Evolutionary conservation across 2,797 vertebrate species (phyloP), one percentile per base, ranked within the genome.

Genomic region (Peromyscus nudipes): DNA sequence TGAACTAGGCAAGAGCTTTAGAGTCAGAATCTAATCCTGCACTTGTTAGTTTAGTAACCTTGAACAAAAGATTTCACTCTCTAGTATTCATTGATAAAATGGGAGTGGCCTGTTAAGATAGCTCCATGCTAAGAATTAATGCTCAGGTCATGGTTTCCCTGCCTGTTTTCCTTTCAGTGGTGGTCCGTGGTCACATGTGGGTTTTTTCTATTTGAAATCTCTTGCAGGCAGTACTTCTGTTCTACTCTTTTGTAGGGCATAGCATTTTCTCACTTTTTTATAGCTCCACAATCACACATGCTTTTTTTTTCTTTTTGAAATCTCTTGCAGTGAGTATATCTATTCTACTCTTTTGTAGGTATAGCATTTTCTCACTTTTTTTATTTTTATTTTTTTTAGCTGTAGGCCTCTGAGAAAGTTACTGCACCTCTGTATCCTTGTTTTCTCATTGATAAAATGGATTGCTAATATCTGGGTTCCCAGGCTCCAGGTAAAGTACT

Each of bases 1-100:
- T 57, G 9, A 23, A 94, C 49, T 85, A 75, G 91, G 55, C 64
- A 25, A 75, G 90, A 85, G 10, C 82, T 89, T 83, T 91, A 65
- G 57, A 88, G 46, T 91, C 87, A 96, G 82, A 96, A 67, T 91
- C 57, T 95, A 81, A 81, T 62, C n/a, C n/a, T 94, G 16, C 4
- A 57, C 12, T 86, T 91, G n/a, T 11, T 88, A 37, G 13, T 34
- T 94, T 93, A 71, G 73, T 90, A 37, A 94, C n/a, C 11, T 83
- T 65, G 86, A 88, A n/a, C 81, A 84, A 71, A 86, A 49, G 64
- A 69, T 81, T 89, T 84, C 31, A 76, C 16, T 75, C 52, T 55
- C 52, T n/a, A n/a, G 89, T 76, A 31, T 88, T 95, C 16, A 60
- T 57, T 77, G 89, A 7, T 88, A 46, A 62, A 93, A 65, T 57